Evolutionary conservation across 64 coral and sea anemone genomes (phyloP).

Genomic region (Stylophora pistillata): DNA sequence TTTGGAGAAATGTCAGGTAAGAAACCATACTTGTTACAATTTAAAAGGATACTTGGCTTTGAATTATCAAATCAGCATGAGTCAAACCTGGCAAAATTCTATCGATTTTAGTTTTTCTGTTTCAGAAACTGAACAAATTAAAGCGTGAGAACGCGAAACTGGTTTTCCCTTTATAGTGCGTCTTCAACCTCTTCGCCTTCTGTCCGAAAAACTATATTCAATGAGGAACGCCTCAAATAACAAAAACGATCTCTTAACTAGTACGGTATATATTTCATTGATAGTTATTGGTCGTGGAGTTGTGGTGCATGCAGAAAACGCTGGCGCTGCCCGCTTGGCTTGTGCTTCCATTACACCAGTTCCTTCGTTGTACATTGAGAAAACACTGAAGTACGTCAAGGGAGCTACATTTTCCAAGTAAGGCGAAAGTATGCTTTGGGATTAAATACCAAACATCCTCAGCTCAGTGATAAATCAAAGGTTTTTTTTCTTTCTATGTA

Average conservation of each 20-base stretch:
- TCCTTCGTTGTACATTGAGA: slow-evolving; percentile 26
- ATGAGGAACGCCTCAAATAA: neutral
- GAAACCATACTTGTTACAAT: neutral
- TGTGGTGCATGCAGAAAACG: slow-evolving; percentile 62
- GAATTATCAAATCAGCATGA: neutral
- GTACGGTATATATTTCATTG: neutral
- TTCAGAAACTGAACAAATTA: too few relatives aligned
- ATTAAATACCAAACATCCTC: neutral
- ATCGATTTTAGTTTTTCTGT: too few relatives aligned
- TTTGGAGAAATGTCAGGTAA: slow-evolving; percentile 79
- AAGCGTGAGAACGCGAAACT: too few relatives aligned
- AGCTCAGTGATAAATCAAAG: neutral
- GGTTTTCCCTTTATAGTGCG: too few relatives aligned
- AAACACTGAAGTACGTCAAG: slow-evolving; percentile 48
- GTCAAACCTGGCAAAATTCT: too few relatives aligned
- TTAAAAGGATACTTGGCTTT: neutral
- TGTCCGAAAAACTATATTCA: neutral
- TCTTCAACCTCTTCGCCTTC: too few relatives aligned
- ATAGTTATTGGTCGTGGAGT: slow-evolving; percentile 84
- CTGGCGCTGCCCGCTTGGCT: slow-evolving; percentile 60
- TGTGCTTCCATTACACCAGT: slow-evolving; percentile 82
- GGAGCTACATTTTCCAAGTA: slow-evolving; percentile 57
- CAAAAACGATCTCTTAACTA: neutral
- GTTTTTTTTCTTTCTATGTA: neutral
- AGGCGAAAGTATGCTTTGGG: neutral